Conservation (phyloP, 2,888 invertebrate genomes). For the Diploptera punctata region DNA sequence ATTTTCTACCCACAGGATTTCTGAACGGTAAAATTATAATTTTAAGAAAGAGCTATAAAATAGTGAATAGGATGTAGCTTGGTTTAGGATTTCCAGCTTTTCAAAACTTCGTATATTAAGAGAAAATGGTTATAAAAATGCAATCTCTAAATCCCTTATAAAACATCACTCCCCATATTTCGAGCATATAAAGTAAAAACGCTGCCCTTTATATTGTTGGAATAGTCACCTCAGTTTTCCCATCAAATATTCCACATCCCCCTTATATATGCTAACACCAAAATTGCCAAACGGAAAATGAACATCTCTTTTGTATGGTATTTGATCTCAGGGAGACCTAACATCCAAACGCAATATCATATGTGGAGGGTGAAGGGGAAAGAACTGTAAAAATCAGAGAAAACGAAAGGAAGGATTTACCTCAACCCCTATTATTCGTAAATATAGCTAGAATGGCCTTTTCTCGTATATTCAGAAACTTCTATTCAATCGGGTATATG, state of each 20-base stretch:
- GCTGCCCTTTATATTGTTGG: too few relatives aligned
- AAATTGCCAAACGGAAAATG: background rate
- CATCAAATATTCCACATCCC: background rate
- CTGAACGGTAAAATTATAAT: too few relatives aligned
- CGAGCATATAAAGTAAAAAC: too few relatives aligned
- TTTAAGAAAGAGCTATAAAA: too few relatives aligned
- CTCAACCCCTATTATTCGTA: background rate
- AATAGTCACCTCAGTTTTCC: background rate
- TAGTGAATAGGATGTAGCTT: too few relatives aligned
- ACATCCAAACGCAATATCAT: background rate
- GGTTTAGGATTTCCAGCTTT: too few relatives aligned
- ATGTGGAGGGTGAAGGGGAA: background rate
- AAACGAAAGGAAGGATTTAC: background rate
- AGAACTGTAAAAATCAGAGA: background rate
- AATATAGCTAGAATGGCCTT: background rate
- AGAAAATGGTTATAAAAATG: too few relatives aligned
- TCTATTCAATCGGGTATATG: background rate
- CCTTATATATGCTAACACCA: background rate
- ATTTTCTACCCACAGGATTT: too few relatives aligned
- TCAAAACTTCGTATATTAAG: too few relatives aligned
- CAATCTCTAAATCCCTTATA: too few relatives aligned
- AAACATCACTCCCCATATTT: too few relatives aligned
- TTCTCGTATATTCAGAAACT: background rate
- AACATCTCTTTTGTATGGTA: background rate
- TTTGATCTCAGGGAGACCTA: background rate